A percentile compares a stretch with the other conserved stretches of the same genome.
Conservation (phyloP, 2,888 invertebrate species). For the Hetaerina titia region DNA sequence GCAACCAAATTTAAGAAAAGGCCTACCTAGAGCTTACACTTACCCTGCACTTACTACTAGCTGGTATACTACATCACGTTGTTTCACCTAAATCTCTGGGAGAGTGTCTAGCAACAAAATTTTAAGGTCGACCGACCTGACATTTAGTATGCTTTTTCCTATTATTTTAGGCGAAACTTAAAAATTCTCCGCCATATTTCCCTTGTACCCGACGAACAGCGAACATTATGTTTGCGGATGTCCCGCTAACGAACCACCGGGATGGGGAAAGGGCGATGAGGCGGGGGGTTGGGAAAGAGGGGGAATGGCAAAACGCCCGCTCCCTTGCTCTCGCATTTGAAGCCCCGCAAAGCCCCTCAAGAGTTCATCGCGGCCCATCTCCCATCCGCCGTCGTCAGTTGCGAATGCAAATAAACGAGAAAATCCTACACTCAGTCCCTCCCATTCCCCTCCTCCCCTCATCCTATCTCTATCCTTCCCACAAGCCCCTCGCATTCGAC, state of each 20-base stretch:
- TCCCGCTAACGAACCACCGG: slow-evolving; percentile 15
- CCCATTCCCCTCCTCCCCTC: not conserved
- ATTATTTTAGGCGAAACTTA: too few relatives aligned
- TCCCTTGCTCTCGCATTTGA: not conserved
- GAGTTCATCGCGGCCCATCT: slow-evolving; percentile 11
- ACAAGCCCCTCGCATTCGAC: not conserved
- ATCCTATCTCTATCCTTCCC: not conserved
- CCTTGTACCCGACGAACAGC: not conserved
- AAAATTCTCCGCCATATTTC: not conserved
- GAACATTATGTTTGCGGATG: slow-evolving; percentile 23
- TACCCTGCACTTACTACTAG: not conserved
- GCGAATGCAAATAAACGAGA: slow-evolving; percentile 38
- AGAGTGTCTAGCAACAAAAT: not conserved
- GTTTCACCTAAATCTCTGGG: not conserved
- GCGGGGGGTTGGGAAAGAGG: too few relatives aligned
- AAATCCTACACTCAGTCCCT: not conserved
- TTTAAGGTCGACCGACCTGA: not conserved
- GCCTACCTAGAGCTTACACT: not conserved
- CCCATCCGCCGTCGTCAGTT: not conserved
- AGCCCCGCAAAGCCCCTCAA: slow-evolving; percentile 3
- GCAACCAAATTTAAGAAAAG: not conserved
- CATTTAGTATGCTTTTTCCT: too few relatives aligned
- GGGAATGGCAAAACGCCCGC: not conserved
- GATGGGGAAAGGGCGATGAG: not conserved
- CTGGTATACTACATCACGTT: not conserved